Percentiles rank a stretch among this genome's conserved stretches.
These are phyloP conservation scores for Rhynchotus rufescens DNA, from an alignment of 2,797 vertebrate species.

Conservation along the genomic window DNA sequence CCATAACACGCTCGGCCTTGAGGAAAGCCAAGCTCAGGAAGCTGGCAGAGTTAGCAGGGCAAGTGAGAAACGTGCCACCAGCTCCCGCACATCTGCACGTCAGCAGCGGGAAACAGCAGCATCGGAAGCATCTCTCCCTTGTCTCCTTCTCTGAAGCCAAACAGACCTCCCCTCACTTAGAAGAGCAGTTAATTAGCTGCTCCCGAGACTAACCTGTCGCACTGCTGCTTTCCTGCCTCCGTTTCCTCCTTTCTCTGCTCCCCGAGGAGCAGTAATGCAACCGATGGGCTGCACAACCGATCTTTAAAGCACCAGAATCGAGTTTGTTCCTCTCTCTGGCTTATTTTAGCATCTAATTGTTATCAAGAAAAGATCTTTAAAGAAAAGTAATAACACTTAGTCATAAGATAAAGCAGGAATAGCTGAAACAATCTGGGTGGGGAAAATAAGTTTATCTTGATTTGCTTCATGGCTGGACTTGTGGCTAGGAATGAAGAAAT, in stretches of 20 bases:
- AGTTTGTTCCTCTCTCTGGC: neutral
- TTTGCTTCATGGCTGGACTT: neutral
- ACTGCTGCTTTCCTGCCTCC: neutral
- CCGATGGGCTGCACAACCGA: neutral
- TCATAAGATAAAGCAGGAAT: neutral
- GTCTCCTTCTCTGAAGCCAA: neutral
- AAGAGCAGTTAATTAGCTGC: neutral
- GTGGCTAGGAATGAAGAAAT: neutral
- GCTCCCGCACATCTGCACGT: rapidly evolving
- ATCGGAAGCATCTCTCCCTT: neutral
- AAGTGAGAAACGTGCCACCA: neutral
- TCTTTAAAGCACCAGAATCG: neutral
- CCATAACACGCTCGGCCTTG: no score
- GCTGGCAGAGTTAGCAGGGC: neutral
- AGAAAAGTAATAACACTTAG: neutral
- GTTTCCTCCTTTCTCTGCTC: neutral
- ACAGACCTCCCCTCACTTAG: neutral
- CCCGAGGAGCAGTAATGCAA: neutral
- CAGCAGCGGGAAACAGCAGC: neutral
- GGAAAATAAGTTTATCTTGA: neutral
- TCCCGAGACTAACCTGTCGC: neutral
- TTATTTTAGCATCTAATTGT: conserved; percentile 53
- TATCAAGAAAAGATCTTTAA: conserved; percentile 14
- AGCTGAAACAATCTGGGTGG: neutral
- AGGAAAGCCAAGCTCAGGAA: no score